Conservation (phyloP, 2,888 invertebrate genomes). For the Agrochola lychnidis region DNA sequence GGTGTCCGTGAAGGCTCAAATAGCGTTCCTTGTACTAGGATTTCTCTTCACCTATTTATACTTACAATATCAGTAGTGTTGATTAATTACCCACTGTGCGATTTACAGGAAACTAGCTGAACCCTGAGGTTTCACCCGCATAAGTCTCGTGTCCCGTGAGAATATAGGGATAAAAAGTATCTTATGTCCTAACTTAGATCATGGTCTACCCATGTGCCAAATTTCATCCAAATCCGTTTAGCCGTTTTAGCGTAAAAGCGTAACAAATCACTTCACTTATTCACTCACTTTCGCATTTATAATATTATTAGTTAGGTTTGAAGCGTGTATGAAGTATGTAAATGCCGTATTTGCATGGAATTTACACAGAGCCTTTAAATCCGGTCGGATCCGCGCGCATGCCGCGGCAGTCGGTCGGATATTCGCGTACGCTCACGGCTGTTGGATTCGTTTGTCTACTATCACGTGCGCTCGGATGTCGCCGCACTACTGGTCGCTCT, state of each 20-base stretch:
- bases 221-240: too few species aligned
- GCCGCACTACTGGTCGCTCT: neutral
- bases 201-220: too few species aligned
- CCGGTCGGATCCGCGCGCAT: neutral
- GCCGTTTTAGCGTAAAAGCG: too few species aligned
- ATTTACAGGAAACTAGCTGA: neutral
- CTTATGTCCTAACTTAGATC: too few species aligned
- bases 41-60: neutral
- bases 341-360: neutral
- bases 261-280: too few species aligned
- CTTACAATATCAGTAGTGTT: neutral
- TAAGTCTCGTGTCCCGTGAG: too few species aligned
- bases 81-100: neutral
- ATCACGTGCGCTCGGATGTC: neutral
- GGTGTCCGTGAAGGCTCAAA: neutral
- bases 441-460: neutral
- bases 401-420: neutral
- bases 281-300: too few species aligned
- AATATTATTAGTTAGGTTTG: neutral
- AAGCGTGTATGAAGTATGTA: neutral
- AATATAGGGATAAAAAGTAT: too few species aligned
- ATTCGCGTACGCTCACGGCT: neutral
- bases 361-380: neutral
- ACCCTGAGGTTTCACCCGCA: too few species aligned
- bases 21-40: neutral